Evolutionary conservation across 2,113 vertebrate species (phyloP).

Genomic region (Callaeas wilsoni): DNA sequence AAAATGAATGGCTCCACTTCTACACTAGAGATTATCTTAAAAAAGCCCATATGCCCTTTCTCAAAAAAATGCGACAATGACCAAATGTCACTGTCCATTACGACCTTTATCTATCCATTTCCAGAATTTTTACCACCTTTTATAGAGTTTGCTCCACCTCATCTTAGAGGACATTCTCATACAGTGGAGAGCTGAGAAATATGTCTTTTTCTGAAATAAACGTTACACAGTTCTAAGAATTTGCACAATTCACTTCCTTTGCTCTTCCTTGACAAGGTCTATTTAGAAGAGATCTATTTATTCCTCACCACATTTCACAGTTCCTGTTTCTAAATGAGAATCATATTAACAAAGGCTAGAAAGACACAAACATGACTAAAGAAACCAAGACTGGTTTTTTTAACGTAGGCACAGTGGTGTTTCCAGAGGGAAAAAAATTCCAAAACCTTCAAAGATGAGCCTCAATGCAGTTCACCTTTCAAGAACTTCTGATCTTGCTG

Average conservation of each 20-base stretch:
- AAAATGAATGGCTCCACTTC: neutral
- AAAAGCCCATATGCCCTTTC: neutral
- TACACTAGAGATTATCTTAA: neutral
- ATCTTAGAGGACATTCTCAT: neutral
- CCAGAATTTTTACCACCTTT: neutral
- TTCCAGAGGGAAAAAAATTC: neutral
- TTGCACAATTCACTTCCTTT: conserved; percentile 50
- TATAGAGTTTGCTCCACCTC: neutral
- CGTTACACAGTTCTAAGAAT: conserved; percentile 26
- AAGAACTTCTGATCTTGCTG: neutral
- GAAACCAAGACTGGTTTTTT: neutral
- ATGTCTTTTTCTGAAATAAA: neutral
- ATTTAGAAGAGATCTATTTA: conserved; percentile 52
- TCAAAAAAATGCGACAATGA: neutral
- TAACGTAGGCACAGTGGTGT: neutral
- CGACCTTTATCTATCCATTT: neutral
- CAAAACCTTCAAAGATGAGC: neutral
- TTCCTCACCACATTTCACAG: conserved; percentile 41
- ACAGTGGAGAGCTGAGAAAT: neutral
- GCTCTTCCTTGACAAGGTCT: conserved; percentile 37
- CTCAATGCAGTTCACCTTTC: neutral
- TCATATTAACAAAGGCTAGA: conserved; percentile 10
- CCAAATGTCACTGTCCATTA: neutral
- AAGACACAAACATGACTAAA: neutral
- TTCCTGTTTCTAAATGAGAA: conserved; percentile 58